These are phyloP conservation scores for Pseudorhombus dupliciocellatus DNA, from an alignment of 2,113 vertebrate genomes.

Conservation along the genomic window DNA sequence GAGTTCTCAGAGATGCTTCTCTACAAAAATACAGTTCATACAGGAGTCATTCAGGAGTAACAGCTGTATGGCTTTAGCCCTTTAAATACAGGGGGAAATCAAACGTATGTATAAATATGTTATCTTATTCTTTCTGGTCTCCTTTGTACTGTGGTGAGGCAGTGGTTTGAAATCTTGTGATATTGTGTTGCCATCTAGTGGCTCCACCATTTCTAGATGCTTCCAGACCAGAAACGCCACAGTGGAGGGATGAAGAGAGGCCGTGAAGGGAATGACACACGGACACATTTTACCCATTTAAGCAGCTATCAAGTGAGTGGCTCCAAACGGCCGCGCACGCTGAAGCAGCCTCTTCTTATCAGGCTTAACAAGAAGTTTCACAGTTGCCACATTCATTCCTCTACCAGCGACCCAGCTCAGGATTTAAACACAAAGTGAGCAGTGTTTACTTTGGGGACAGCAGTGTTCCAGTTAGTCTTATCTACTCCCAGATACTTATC, in stretches of 20 bases:
- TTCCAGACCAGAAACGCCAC: conserved; percentile 41
- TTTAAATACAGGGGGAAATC: not conserved
- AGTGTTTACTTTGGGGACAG: conserved; percentile 32
- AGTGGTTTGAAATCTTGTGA: conserved; percentile 12
- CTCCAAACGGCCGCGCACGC: conserved; percentile 47
- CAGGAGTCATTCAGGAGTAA: not conserved
- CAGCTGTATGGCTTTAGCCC: not conserved
- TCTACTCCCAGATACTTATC: conserved; percentile 2
- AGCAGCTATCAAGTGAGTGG: conserved; percentile 60
- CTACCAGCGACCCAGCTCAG: conserved; percentile 24
- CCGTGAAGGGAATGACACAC: conserved; percentile 61
- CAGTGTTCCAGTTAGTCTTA: conserved; percentile 18
- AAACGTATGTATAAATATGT: not conserved
- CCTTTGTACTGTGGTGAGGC: not conserved
- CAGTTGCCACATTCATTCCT: conserved; percentile 33
- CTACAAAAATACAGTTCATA: conserved; percentile 76
- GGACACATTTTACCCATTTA: conserved; percentile 58
- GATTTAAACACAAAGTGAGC: conserved; percentile 42
- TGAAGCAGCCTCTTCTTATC: conserved; percentile 51
- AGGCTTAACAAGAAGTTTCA: conserved; percentile 55
- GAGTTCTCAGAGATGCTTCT: conserved; percentile 98
- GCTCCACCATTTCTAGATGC: conserved; percentile 54
- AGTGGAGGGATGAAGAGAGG: conserved; percentile 48
- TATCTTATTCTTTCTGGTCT: not conserved
- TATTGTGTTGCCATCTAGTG: conserved; percentile 72